Evolutionary conservation across 2,888 invertebrate genomes (phyloP), one percentile per base, ranked within the genome.

Genomic region (Hyppa rectilinea): DNA sequence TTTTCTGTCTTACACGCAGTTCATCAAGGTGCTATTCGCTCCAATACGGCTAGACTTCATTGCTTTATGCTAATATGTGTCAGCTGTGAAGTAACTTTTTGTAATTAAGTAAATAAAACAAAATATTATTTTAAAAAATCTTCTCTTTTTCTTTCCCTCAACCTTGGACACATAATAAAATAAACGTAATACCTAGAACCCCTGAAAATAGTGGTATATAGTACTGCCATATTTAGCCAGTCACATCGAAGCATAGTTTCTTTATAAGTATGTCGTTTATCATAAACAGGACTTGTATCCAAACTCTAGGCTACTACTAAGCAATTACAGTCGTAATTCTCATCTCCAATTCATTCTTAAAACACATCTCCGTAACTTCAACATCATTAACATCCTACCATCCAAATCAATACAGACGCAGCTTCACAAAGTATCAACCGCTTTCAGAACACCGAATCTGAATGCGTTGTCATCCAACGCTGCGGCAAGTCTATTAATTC

Each of bases 401-500:
- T 50, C 29, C 34, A 38, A 80, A 75, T 63, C 67, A 77, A 60
- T 38, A 67, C 78, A 73, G 64, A 29, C 58, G 50, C 17, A 75
- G 64, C 61, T 72, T 74, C 64, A 52, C 73, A 70, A 84, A 83
- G 81, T 81, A 84, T 73, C 81, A 82, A 78, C 65, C 63, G 74
- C 47, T 74, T 74, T 71, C 68, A 55, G 70, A 72, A 80, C 75
- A 78, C 66, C 62, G 71, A 79, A 82, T 82, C 74, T 83, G 75
- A 80, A 85, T 82, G 78, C 78, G 78, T 83, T 84, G 82, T 86
- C 87, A 87, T 81, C 81, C 81, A 56, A 81, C 71, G 71, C 70
- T 79, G 78, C 72, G 78, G 83, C 82, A 70, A 83, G 80, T 84
- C 85, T 84, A 85, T 85, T 85, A 85, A 85, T 84, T 83, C 85